Evolutionary conservation across 2,888 invertebrate genomes (phyloP).

Genomic region (Athalia cordata): DNA sequence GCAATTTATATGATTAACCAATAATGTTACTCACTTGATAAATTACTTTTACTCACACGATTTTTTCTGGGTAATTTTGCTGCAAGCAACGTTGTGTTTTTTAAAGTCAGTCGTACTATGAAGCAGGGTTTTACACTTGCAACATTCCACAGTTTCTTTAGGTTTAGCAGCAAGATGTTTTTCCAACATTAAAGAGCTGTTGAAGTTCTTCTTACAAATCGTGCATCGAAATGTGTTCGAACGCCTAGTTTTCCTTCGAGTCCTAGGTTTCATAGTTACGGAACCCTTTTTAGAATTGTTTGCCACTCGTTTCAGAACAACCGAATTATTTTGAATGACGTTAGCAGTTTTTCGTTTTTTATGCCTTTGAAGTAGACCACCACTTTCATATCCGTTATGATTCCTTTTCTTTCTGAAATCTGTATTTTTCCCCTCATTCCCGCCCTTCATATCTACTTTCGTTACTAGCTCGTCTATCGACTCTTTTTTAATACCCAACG

Average conservation of each 20-base stretch:
- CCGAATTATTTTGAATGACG: background rate
- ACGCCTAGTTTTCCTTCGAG: constrained; percentile 48
- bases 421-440: background rate
- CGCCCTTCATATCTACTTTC: background rate
- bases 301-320: background rate
- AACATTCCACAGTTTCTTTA: constrained; percentile 50
- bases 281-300: constrained; percentile 1
- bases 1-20: too few species aligned
- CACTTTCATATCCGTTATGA: background rate
- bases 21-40: background rate
- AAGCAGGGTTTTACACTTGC: constrained; percentile 52
- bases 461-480: constrained; percentile 5
- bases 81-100: constrained; percentile 51
- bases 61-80: constrained; percentile 27
- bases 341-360: background rate
- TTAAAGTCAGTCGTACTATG: constrained; percentile 51
- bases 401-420: background rate
- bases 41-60: constrained; percentile 41
- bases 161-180: constrained; percentile 49
- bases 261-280: constrained; percentile 2
- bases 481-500: constrained; percentile 25
- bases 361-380: background rate
- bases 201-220: constrained; percentile 51
- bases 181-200: constrained; percentile 44
- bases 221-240: constrained; percentile 48